These are phyloP conservation scores for Lasioglossum calceatum DNA, from an alignment of 2,888 invertebrate genomes.

Conservation along the genomic window DNA sequence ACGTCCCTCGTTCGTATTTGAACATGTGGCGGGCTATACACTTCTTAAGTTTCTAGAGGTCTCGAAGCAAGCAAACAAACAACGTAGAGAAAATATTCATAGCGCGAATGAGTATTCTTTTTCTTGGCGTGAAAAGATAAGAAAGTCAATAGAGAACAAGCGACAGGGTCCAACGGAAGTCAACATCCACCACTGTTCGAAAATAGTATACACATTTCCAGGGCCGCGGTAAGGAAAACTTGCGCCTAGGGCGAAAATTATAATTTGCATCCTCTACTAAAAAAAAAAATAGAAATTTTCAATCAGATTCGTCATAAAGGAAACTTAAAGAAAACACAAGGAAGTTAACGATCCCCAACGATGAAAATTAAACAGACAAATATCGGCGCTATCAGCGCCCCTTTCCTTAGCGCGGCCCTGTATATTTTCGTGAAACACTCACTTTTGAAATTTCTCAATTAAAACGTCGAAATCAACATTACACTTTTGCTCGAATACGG, in stretches of 20 bases:
- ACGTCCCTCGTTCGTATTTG: slow-evolving; percentile 35
- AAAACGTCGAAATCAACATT: background rate
- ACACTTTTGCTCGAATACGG: slow-evolving; percentile 19
- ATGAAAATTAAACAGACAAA: too few species aligned
- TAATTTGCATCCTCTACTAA: too few species aligned
- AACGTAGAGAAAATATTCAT: background rate
- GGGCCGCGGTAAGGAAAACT: too few species aligned
- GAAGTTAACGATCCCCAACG: too few species aligned
- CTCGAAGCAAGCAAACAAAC: background rate
- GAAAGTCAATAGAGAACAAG: slow-evolving; percentile 6
- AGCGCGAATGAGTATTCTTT: background rate
- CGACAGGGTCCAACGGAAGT: background rate
- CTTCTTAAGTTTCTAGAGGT: background rate
- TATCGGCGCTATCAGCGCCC: too few species aligned
- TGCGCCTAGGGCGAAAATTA: too few species aligned
- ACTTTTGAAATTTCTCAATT: background rate
- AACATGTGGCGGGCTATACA: background rate
- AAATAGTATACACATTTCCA: background rate
- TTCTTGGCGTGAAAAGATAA: background rate
- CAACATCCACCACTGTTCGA: background rate
- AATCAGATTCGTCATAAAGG: too few species aligned
- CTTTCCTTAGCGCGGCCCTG: too few species aligned
- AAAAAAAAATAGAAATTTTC: too few species aligned
- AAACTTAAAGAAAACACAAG: too few species aligned
- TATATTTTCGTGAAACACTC: background rate